Base-by-base conservation (phyloP, 2,113 vertebrate genomes). In the Elanus axillaris region DNA sequence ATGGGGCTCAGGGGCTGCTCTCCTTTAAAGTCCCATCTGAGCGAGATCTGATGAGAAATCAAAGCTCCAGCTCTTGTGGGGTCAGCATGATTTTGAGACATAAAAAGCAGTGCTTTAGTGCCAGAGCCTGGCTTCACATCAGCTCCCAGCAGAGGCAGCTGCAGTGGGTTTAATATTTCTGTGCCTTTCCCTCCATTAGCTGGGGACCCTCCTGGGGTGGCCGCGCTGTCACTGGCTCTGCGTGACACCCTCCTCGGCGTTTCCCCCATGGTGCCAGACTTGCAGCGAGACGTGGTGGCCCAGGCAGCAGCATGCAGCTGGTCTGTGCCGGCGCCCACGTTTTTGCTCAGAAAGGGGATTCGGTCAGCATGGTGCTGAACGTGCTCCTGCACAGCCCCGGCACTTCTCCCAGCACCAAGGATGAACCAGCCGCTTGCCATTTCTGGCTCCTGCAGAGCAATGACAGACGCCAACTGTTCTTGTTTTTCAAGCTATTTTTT, bases 171-270 rank as follows among this genome's bases (percentile, higher is more conserved):
- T 59, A 69, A 31, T 16, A 1, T 73, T 72, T n/a, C 64, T 2
- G 3, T 38, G 63, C 53, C 27, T 16, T 40, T 18, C 50, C 36
- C 69, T 17, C 2, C 5, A 36, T 50, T 14, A 1, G 7, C 11
- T 40, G 60, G 71, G 84, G 42, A 69, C 45, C 64, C 31, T 52
- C 52, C 53, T 5, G 38, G 40, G 48, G 47, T 20, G 52, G 64
- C 56, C 4, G 2, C 3, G 5, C 58, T 32, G 78, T 8, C 73
- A 11, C 60, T 21, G 2, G 59, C 63, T 42, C 69, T 10, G 31
- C 0, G 20, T 31, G 68, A 59, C 13, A 2, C 48, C 69, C 56
- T 48, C 25, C 88, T 56, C 29, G 3, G 0, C 8, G 0, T 21
- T 18, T 12, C 36, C 71, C 47, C 81, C 0, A 7, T 6, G 67